Evolutionary conservation across 2,797 vertebrate genomes (phyloP).

Genomic region (Delichon dasypus): DNA sequence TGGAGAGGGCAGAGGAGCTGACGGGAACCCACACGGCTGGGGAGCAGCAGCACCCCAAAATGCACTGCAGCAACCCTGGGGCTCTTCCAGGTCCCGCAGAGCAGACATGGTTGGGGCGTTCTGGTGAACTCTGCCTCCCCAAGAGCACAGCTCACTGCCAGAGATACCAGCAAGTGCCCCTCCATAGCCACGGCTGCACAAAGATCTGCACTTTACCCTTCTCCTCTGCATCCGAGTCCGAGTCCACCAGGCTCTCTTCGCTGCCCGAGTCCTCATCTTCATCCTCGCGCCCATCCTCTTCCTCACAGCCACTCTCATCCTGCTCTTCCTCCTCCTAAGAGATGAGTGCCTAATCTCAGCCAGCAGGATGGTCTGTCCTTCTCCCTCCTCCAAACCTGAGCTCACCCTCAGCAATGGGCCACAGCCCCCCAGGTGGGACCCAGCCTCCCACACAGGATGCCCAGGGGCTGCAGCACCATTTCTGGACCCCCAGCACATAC

Average conservation of each 20-base stretch:
- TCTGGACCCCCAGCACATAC: background rate
- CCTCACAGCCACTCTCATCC: slow-evolving; percentile 92
- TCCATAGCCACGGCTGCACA: background rate
- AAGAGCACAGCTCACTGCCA: background rate
- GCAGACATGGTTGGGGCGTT: rapidly evolving
- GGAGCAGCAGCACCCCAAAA: background rate
- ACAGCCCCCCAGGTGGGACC: background rate
- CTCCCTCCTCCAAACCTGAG: background rate
- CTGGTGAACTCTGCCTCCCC: background rate
- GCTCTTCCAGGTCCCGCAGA: background rate
- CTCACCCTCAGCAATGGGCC: background rate
- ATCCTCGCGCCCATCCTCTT: slow-evolving; percentile 84
- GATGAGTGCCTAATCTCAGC: background rate
- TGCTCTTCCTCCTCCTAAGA: slow-evolving; percentile 86
- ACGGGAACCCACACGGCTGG: background rate
- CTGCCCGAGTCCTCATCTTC: slow-evolving; percentile 92
- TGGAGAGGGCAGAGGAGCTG: background rate
- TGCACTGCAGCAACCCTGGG: background rate
- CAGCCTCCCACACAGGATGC: background rate
- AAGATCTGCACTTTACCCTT: slow-evolving; percentile 80
- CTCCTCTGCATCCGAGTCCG: slow-evolving; percentile 92
- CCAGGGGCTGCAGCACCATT: background rate
- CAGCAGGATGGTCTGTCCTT: background rate
- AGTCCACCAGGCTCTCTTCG: slow-evolving; percentile 93
- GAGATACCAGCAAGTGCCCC: background rate